A percentile compares a stretch with the other conserved stretches of the same genome.
phyloP scores from a whole-genome alignment of 2,888 invertebrate genomes.

The Podotricha telesiphe region DNA sequence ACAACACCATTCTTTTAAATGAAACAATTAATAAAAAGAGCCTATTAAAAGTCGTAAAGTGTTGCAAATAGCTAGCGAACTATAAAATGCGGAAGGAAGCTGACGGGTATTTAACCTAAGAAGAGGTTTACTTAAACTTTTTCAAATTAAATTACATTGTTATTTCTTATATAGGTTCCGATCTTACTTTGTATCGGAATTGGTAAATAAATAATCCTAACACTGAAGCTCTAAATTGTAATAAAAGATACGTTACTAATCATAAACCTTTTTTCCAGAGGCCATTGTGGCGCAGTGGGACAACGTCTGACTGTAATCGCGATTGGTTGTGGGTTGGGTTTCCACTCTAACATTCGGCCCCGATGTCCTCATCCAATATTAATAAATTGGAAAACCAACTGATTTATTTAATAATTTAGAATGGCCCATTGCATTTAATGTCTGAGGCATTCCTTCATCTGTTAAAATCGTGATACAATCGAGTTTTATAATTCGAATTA shows the following conservation, averaged over 20 bases:
- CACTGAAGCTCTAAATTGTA: too few species aligned
- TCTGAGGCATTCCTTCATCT: not conserved
- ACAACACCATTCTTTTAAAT: not conserved
- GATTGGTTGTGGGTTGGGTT: too few species aligned
- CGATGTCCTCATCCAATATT: too few species aligned
- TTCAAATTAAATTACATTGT: slow-evolving; percentile 17
- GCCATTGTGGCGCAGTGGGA: too few species aligned
- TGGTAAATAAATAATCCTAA: too few species aligned
- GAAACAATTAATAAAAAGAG: slow-evolving; percentile 20
- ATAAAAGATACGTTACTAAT: too few species aligned
- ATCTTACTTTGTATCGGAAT: not conserved
- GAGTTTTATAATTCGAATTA: slow-evolving; percentile 9
- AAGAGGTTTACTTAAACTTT: slow-evolving; percentile 15
- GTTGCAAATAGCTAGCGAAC: slow-evolving; percentile 34
- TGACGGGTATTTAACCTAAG: slow-evolving; percentile 25
- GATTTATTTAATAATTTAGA: too few species aligned
- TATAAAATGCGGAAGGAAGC: slow-evolving; percentile 27
- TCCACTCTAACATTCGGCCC: too few species aligned
- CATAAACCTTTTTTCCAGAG: too few species aligned
- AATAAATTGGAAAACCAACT: too few species aligned
- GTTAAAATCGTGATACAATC: not conserved
- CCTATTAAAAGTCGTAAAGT: slow-evolving; percentile 29
- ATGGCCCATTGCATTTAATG: too few species aligned
- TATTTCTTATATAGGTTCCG: not conserved
- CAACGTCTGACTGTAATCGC: too few species aligned